Percentiles rank a stretch among this genome's conserved stretches.
phyloP scores from a whole-genome alignment of 2,797 vertebrate species.

The Syncerus caffer region DNA sequence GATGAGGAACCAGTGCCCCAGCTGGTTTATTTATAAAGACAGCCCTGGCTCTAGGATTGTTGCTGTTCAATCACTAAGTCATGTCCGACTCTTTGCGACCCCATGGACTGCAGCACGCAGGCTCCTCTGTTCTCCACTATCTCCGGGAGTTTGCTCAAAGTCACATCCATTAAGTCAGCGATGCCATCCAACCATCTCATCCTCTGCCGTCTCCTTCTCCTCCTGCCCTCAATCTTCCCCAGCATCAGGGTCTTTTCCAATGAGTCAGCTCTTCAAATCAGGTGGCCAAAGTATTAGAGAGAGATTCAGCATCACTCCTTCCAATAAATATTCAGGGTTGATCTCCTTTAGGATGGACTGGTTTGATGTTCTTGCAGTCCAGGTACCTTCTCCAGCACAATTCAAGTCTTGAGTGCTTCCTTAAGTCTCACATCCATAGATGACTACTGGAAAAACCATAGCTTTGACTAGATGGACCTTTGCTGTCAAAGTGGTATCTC shows the following conservation, averaged over 20 bases:
- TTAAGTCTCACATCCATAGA: background rate
- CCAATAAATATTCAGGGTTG: background rate
- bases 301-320: background rate
- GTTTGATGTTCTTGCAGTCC: background rate
- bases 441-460: background rate
- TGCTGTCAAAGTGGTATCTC: background rate
- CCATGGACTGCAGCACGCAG: background rate
- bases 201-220: background rate
- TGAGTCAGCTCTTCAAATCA: background rate
- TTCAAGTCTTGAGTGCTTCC: background rate
- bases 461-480: background rate
- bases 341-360: background rate
- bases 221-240: background rate
- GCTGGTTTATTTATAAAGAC: fast-evolving
- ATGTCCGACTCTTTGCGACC: fast-evolving
- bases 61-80: background rate
- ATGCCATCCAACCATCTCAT: background rate
- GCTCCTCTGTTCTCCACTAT: background rate
- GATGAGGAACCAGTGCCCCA: fast-evolving
- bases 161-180: background rate
- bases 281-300: background rate
- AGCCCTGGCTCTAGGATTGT: background rate
- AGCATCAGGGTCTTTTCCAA: background rate
- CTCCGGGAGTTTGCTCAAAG: background rate
- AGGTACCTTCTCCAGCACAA: background rate